Conservation (phyloP, 2,113 vertebrate genomes). For the Calonectris borealis region DNA sequence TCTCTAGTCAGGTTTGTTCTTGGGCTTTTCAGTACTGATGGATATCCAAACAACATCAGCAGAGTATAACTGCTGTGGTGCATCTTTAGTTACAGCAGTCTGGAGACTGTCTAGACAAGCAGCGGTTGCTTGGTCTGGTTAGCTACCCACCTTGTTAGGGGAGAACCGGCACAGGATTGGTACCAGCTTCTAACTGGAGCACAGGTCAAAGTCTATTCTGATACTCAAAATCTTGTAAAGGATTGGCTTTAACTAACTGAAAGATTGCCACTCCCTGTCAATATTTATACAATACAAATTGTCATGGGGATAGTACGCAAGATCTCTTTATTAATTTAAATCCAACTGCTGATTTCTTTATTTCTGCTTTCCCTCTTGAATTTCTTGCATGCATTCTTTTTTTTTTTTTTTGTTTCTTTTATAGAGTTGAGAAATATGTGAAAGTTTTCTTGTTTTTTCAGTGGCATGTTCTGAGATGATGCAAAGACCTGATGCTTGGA, state of each 20-base stretch:
- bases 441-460: not conserved
- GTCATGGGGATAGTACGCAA: not conserved
- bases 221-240: not conserved
- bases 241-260: not conserved
- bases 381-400: not conserved
- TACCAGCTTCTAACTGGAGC: not conserved
- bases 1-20: not conserved
- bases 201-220: constrained; percentile 29
- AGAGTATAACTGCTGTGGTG: not conserved
- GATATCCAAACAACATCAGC: not conserved
- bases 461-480: not conserved
- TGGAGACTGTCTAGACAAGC: not conserved
- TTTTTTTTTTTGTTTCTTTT: not conserved
- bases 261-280: constrained; percentile 39
- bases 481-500: not conserved
- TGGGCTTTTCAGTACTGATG: not conserved
- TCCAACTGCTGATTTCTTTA: not conserved
- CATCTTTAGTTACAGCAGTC: not conserved
- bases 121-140: not conserved
- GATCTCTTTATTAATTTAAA: not conserved
- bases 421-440: not conserved
- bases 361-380: not conserved
- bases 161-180: not conserved
- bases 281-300: constrained; percentile 18
- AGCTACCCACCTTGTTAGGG: not conserved